Evolutionary conservation across 2,797 vertebrate species (phyloP), one percentile per base, ranked within the genome.

Genomic region (Lithobates sylvaticus): DNA sequence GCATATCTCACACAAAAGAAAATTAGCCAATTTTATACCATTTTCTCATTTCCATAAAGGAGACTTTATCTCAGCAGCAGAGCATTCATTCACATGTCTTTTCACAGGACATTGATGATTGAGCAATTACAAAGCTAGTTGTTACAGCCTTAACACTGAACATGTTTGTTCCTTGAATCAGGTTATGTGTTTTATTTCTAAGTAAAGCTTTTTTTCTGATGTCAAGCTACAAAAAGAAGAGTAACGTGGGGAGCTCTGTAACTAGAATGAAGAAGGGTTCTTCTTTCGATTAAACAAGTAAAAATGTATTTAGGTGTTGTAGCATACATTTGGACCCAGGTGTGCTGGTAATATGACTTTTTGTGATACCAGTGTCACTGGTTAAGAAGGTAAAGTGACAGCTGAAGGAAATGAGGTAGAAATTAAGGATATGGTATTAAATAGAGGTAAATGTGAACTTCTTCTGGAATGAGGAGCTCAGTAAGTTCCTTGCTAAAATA

Each of bases 1-100:
- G 72, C 34, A 74, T 47, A 23, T 67, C 75, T 83, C 18, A 34
- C 64, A 71, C 74, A 76, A 84, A 32, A 64, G 67, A 79, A 78
- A 79, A 87, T 87, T 68, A 87, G 65, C 50, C 81, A 75, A 87
- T 87, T 87, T 73, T 87, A 15, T 79, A 42, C 64, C 39, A 83
- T 87, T 83, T 78, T 50, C 86, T 75, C 58, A 69, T 87, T 87
- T 83, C 69, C 76, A 78, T 72, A 83, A 77, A 78, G 61, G 61
- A 87, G 29, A 18, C 64, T 82, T 77, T 86, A 78, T 83, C 74
- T 23, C 76, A 21, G 54, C 15, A 65, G 82, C 75, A 87, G 80
- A 58, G 26, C 69, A 82, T 73, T 83, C 61, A 87, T 83, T 87
- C 21, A 84, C 34, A 7, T 36, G 58, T 54, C 75, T 75, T 83